Evolutionary conservation across 2,797 vertebrate genomes (phyloP).

Genomic region (Crocidura indochinensis): DNA sequence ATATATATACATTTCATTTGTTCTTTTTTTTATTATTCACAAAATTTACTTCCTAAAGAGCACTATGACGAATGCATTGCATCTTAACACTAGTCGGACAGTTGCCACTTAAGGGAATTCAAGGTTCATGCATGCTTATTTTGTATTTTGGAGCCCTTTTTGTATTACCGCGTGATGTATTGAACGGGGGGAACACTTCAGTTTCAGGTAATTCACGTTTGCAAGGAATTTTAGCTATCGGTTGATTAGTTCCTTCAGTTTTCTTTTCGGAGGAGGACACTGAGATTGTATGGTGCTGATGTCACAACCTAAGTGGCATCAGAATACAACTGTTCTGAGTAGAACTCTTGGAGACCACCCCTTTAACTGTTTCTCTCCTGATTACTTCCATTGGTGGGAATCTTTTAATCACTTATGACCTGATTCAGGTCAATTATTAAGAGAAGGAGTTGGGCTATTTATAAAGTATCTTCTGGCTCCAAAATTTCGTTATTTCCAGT

Average conservation of each 20-base stretch:
- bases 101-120: constrained; percentile 14
- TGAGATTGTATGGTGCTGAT: constrained; percentile 70
- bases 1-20: constrained; percentile 6
- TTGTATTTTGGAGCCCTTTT: background rate
- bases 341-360: background rate
- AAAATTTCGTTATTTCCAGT: constrained; percentile 59
- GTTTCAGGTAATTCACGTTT: constrained; percentile 51
- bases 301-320: constrained; percentile 23
- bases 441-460: constrained; percentile 19
- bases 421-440: constrained; percentile 46
- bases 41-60: constrained; percentile 5
- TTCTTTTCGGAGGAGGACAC: constrained; percentile 68
- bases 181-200: constrained; percentile 31
- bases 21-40: background rate
- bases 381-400: constrained; percentile 49
- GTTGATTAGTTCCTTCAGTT: constrained; percentile 56
- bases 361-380: constrained; percentile 22
- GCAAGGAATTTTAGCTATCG: constrained; percentile 59
- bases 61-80: background rate
- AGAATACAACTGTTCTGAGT: constrained; percentile 72
- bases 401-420: constrained; percentile 27
- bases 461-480: constrained; percentile 40
- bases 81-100: constrained; percentile 36
- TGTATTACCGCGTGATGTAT: constrained; percentile 20
- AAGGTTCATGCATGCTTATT: background rate